Conservation (phyloP, 2,113 vertebrate genomes). For the Amazona vittata region DNA sequence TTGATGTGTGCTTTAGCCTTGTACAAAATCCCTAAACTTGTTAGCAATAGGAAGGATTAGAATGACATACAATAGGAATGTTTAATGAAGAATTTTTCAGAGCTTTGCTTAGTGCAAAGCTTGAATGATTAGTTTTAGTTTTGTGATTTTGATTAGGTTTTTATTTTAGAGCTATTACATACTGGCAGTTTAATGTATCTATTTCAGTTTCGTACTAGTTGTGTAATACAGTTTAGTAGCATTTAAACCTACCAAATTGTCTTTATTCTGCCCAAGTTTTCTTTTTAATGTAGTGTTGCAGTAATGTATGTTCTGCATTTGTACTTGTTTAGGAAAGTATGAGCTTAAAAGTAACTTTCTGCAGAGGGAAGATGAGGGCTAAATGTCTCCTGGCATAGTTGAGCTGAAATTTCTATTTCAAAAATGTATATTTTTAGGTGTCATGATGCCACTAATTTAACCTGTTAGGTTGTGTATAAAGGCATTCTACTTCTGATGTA, state of each 20-base stretch:
- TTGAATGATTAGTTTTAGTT: neutral
- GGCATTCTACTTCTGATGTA: neutral
- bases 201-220: neutral
- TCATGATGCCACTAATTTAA: neutral
- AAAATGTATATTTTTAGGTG: neutral
- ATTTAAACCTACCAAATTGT: neutral
- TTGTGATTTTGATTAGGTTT: neutral
- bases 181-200: neutral
- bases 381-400: neutral
- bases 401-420: neutral
- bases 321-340: neutral
- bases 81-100: neutral
- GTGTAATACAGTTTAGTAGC: neutral
- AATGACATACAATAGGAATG: neutral
- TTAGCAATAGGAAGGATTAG: neutral
- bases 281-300: neutral
- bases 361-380: neutral
- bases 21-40: neutral
- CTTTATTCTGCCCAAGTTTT: neutral
- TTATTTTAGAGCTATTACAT: neutral
- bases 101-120: neutral
- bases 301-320: neutral
- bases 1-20: neutral
- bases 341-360: neutral
- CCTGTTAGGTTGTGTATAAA: neutral